Conservation (phyloP, 2,797 vertebrate species). For the Rhabdophis nuchalis region DNA sequence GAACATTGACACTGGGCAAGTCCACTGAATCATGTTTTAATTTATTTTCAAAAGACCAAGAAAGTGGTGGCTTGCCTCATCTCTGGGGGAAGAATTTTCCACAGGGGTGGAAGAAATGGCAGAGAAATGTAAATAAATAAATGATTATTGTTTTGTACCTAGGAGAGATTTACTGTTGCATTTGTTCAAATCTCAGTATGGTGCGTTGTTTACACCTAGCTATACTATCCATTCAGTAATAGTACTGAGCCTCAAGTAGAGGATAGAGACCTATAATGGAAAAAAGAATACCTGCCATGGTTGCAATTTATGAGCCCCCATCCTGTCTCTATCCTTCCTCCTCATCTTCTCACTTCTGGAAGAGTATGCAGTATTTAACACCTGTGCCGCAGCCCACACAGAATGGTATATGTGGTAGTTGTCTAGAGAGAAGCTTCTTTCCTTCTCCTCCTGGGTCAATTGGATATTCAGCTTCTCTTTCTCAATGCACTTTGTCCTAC, state of each 20-base stretch:
- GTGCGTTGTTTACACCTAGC: background rate
- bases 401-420: background rate
- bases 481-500: background rate
- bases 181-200: background rate
- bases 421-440: background rate
- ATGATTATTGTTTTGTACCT: background rate
- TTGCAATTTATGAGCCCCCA: background rate
- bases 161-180: background rate
- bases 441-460: background rate
- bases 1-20: no score
- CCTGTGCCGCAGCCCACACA: background rate
- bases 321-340: background rate
- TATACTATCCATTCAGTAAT: background rate
- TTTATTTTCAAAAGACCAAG: no score
- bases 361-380: background rate
- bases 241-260: background rate
- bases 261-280: background rate
- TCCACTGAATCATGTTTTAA: no score
- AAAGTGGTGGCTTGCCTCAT: no score
- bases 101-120: no score
- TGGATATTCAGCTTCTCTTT: background rate
- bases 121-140: no score
- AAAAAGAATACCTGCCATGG: background rate
- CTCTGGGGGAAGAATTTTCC: no score
- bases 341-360: background rate